Conservation (phyloP, 2,888 invertebrate species). For the Cheilosia pagana region DNA sequence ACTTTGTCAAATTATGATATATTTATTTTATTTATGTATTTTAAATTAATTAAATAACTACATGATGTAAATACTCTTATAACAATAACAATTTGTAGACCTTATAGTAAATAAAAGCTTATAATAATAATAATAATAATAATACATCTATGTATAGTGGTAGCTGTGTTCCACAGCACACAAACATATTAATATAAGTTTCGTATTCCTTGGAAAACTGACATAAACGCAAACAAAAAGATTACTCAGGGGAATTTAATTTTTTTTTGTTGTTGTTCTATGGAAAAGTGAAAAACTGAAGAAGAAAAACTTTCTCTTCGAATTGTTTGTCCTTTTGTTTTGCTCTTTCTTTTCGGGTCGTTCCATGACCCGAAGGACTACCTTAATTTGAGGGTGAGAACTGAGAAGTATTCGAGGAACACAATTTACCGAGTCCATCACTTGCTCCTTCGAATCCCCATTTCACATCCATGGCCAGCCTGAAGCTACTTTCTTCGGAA, state of each 20-base stretch:
- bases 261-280: slow-evolving; percentile 48
- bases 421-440: slow-evolving; percentile 36
- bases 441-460: neutral
- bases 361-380: slow-evolving; percentile 51
- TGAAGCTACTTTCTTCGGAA: slow-evolving; percentile 43
- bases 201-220: slow-evolving; percentile 44
- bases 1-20: too few species aligned
- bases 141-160: slow-evolving; percentile 7
- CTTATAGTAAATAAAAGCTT: too few species aligned
- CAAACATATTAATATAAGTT: slow-evolving; percentile 44
- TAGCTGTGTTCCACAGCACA: slow-evolving; percentile 9
- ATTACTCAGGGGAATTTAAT: slow-evolving; percentile 59
- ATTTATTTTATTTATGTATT: too few species aligned
- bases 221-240: slow-evolving; percentile 69
- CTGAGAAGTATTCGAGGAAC: slow-evolving; percentile 43
- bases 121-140: too few species aligned
- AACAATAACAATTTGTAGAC: too few species aligned
- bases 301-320: slow-evolving; percentile 57
- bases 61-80: too few species aligned
- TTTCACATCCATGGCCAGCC: slow-evolving; percentile 12
- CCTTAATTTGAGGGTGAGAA: slow-evolving; percentile 41
- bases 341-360: slow-evolving; percentile 45
- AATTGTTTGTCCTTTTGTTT: slow-evolving; percentile 69
- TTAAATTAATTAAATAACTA: too few species aligned
- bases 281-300: slow-evolving; percentile 27